Evolutionary conservation across 2,888 invertebrate genomes (phyloP), one percentile per base, ranked within the genome.

Genomic region (Lapara coniferarum): DNA sequence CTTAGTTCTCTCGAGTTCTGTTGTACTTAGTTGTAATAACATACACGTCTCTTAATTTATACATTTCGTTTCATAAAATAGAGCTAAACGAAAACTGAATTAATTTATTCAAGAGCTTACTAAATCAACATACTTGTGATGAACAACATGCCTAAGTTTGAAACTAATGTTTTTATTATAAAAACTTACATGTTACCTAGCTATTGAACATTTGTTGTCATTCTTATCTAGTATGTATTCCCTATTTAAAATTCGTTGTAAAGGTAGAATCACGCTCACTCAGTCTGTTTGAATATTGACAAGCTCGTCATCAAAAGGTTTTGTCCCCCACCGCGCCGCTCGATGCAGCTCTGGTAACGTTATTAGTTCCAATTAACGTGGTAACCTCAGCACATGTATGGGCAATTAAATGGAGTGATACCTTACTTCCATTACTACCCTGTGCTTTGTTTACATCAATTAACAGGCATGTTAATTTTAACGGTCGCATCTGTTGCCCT

Each of bases 401-500:
- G 86, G 82, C 91, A 92, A 92, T 92, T 93, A 92, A 92, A 90
- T 86, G 87, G 91, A 92, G 91, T 92, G 91, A 92, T 92, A 91
- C 91, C 90, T 89, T 88, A 86, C 90, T 89, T 92, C 93, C 92
- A 93, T 93, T 93, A 92, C 90, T 85, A 83, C 81, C 82, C 82
- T 78, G 81, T 79, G 81, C 84, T 85, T 88, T 92, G 92, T 92
- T 92, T 92, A 92, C 92, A 89, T 89, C 92, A 91, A 92, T 93
- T 91, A 91, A 86, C 89, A 82, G 74, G 81, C 84, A 83, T 89
- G 91, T 89, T 91, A 83, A 90, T 90, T 91, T 89, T 90, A 88
- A 89, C 87, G 86, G 78, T 81, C 75, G 79, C 83, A 82, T 84
- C 79, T 84, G 86, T 82, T 83, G 84, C 82, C 82, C 78, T 81